A percentile compares a stretch with the other conserved stretches of the same genome.
These are phyloP conservation scores for Agrilus mali DNA, from an alignment of 2,888 invertebrate genomes.

Conservation along the genomic window DNA sequence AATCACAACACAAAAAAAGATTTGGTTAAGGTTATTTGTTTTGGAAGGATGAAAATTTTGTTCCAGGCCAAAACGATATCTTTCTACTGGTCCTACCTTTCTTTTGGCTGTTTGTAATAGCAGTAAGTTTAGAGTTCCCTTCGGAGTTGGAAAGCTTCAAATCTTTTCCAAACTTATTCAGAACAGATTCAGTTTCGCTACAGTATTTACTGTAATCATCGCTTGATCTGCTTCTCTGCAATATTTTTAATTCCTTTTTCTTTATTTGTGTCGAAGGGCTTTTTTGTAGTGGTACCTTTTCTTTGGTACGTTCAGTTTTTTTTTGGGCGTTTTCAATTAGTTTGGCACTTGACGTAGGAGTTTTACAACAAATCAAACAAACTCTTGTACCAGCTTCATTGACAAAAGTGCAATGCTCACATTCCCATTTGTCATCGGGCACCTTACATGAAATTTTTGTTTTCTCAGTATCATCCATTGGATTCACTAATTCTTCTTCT, in stretches of 20 bases:
- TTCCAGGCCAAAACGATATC: constrained; percentile 63
- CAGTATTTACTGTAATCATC: constrained; percentile 31
- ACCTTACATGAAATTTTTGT: constrained; percentile 37
- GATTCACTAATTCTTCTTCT: constrained; percentile 17
- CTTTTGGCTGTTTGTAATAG: constrained; percentile 31
- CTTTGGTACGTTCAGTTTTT: constrained; percentile 2
- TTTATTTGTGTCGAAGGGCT: constrained; percentile 1
- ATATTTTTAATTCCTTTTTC: constrained; percentile 1
- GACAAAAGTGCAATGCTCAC: constrained; percentile 82
- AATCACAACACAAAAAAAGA: constrained; percentile 13
- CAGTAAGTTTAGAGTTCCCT: constrained; percentile 10
- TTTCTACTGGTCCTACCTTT: constrained; percentile 62
- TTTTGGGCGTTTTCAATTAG: constrained; percentile 11
- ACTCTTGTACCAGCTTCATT: constrained; percentile 69
- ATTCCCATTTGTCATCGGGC: constrained; percentile 61
- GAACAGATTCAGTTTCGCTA: constrained; percentile 32
- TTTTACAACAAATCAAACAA: constrained; percentile 79
- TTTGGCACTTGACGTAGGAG: constrained; percentile 37
- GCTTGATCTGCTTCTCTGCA: constrained; percentile 22
- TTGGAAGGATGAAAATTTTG: constrained; percentile 39
- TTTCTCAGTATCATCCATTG: constrained; percentile 23
- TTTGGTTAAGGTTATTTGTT: constrained; percentile 18
- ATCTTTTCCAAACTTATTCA: constrained; percentile 27
- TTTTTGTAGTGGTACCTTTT: background rate
- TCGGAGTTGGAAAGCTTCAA: constrained; percentile 19